phyloP scores from a whole-genome alignment of 2,113 vertebrate genomes.

The Chelonoidis abingdonii region DNA sequence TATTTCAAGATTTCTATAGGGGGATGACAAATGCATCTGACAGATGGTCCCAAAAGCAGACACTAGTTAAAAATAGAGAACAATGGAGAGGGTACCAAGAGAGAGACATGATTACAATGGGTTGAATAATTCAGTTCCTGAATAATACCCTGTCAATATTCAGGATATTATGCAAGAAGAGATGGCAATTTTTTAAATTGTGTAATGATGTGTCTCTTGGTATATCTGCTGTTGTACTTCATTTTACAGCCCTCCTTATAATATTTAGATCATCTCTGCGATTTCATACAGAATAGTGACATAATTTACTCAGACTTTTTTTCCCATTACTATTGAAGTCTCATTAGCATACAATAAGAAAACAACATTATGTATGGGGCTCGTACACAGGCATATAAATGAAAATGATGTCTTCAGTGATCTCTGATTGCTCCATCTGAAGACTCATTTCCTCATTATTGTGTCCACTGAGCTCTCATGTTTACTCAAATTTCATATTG shows the following conservation, averaged over 20 bases:
- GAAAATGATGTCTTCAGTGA: background rate
- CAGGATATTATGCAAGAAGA: slow-evolving; percentile 13
- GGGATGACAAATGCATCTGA: fast-evolving
- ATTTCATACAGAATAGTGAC: background rate
- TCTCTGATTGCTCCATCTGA: background rate
- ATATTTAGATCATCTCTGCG: slow-evolving; percentile 4
- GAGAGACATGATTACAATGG: background rate
- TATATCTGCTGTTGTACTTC: fast-evolving
- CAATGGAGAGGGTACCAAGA: background rate
- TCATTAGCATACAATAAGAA: background rate
- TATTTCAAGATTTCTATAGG: background rate
- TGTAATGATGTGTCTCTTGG: slow-evolving; percentile 17
- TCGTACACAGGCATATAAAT: background rate
- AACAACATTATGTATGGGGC: slow-evolving; percentile 19
- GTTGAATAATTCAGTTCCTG: background rate
- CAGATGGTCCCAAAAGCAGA: background rate
- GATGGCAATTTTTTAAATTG: background rate
- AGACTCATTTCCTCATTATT: background rate
- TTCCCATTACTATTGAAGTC: background rate
- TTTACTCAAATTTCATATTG: background rate
- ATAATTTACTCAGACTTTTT: background rate
- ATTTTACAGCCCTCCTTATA: background rate
- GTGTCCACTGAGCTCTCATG: background rate
- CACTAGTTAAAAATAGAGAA: background rate
- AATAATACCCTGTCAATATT: background rate